phyloP scores from a whole-genome alignment of 1,140 invertebrate species.

The Procambarus virginalis region DNA sequence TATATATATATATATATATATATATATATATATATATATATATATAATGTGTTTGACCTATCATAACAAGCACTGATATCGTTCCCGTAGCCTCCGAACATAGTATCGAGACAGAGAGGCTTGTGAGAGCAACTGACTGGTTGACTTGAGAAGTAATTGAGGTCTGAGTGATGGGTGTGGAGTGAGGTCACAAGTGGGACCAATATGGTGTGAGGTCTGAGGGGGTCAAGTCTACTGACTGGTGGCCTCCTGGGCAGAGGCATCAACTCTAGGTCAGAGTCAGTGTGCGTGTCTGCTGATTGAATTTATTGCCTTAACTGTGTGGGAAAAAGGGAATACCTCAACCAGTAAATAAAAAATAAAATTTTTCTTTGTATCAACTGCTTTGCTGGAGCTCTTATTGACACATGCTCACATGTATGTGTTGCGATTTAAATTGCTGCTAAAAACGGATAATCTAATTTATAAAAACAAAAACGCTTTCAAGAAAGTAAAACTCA shows the following conservation, averaged over 20 bases:
- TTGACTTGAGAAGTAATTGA: neutral
- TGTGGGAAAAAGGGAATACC: neutral
- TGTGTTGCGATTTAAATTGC: neutral
- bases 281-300: neutral
- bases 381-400: neutral
- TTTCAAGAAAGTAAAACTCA: neutral
- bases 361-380: neutral
- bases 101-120: slow-evolving; percentile 5
- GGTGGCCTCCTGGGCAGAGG: neutral
- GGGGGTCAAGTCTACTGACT: neutral
- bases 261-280: neutral
- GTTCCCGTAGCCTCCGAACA: slow-evolving; percentile 49
- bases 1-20: no score
- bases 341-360: neutral
- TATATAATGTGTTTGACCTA: neutral
- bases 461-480: neutral
- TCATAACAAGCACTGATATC: slow-evolving; percentile 25
- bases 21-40: neutral
- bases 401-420: neutral
- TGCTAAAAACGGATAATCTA: neutral
- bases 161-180: slow-evolving; percentile 13
- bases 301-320: neutral
- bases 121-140: neutral
- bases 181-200: no score
- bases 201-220: no score